Base-by-base conservation (phyloP, 2,797 vertebrate species). In the Capromys pilorides region DNA sequence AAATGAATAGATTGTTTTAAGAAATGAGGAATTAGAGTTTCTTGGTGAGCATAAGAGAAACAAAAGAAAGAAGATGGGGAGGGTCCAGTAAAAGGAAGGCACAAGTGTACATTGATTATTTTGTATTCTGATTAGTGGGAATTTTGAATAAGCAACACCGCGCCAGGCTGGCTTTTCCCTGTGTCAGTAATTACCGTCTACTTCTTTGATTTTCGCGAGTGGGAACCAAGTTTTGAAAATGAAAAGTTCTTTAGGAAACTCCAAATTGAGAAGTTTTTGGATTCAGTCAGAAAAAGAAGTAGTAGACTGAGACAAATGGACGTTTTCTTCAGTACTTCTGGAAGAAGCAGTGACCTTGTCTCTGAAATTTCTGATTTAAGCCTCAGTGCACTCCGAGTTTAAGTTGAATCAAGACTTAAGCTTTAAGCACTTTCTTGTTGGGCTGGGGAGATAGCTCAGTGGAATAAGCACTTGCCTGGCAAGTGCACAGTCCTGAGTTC, bases 181-280 rank as follows among this genome's bases (percentile, higher is more conserved):
- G 11, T 33, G 82, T 86, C 41, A 90, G 2, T 24, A 79, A 69
- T 88, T 41, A 45, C 61, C 77, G 86, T 89, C 8, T 24, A 13
- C 28, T 77, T 62, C 24, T 93, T 96, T 10, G 10, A 33, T 79
- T 64, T 95, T 95, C 67, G 24, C 59, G 64, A 90, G 64, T 62
- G 39, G 59, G 81, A 92, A 77, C 28, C 6, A 84, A 93, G 41
- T n/a, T 61, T 79, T 78, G 62, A 69, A 28, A 92, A 49, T n/a
- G 14, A 16, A 31, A 49, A 36, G 28, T n/a, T 95, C 22, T 61
- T 93, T 89, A 88, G 31, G 67, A 86, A 88, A 28, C 4, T n/a
- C 22, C 41, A 71, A 84, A 82, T 73, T 41, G 31, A 95, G 79
- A 90, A 21, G 59, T 92, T 88, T 61, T 87, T 71, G 54, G 64